Evolutionary conservation across 2,797 vertebrate species (phyloP), one percentile per base, ranked within the genome.

Genomic region (Microhierax caerulescens): DNA sequence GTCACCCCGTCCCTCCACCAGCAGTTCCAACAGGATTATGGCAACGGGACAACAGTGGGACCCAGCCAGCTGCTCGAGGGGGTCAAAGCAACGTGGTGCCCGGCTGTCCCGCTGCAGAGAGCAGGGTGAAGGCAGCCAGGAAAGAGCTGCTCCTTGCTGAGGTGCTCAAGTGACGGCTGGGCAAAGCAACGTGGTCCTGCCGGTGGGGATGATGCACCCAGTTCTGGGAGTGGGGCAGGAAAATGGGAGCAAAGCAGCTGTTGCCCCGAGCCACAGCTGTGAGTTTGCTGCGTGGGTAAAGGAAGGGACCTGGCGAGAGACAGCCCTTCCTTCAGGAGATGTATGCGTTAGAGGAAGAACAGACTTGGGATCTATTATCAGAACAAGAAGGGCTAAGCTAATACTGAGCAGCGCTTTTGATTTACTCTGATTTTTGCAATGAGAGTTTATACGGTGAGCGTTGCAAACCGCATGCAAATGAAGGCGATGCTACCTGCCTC

Each of bases 1-100:
- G 45, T 47, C 2, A 1, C 34, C 45, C 30, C 1, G 1, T 53
- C 70, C 39, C 8, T 19, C 19, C 0, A 1, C 16, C 9, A 5
- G 28, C 2, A 4, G 11, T 11, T 57, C 63, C 63, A 30, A 0
- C 1, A 3, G 21, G 27, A 34, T 6, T 2, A 43, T 11, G 9
- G 50, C 69, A 27, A 10, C 27, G 64, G 4, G 43, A 7, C 30
- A 17, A 23, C n/a, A 0, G 64, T 3, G 34, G 84, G n/a, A 13
- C 41, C 30, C 0, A 0, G 20, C 4, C 12, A 32, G 37, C 37
- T 47, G 74, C 53, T 4, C 9, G 60, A 28, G 39, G 22, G 21
- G 22, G 15, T 20, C 30, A 23, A 0, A 47, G 34, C 28, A 19
- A 1, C 6, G 24, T 0, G 1, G 43, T 19, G 28, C 51, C 32